Base-by-base conservation (phyloP, 2,113 vertebrate genomes). In the Callocephalon fimbriatum region DNA sequence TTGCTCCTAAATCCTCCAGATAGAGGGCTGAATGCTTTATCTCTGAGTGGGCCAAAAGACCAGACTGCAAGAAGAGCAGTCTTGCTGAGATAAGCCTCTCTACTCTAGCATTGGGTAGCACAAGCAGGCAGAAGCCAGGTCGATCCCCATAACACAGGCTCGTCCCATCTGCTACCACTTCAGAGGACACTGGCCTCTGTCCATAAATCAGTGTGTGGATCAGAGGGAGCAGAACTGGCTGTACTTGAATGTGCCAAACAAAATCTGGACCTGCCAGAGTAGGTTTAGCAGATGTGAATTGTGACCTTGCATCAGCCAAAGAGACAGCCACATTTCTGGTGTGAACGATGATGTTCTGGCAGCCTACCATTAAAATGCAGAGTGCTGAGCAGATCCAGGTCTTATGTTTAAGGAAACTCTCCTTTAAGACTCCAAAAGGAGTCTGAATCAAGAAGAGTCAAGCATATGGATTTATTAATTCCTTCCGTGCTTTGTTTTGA, bases 141-240 rank as follows among this genome's bases (percentile, higher is more conserved):
- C 0, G 0, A 53, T 12, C 76, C 53, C 44, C 62, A 68, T 67
- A 20, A 38, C 0, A 14, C 75, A 48, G 88, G 53, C 51, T 35
- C 40, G 31, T 75, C 31, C 94, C 95, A 93, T 93, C 97, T 95
- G 95, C 90, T 61, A 7, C 71, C 35, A 4, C 66, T 53, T 35
- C 42, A 18, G 32, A 37, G 82, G 92, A 32, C 88, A 32, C 59
- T 91, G 90, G 72, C 76, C 79, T 42, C 38, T 44, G 31, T 22
- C 68, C 86, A 75, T 58, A 35, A 7, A 65, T 29, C 86, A 20
- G 65, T 0, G 10, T 22, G 66, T 17, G n/a, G 42, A 88, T 9
- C 79, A 58, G 79, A 56, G n/a, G 31, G 31, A 81, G 83, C 72
- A 56, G 37, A 32, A 14, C 45, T 21, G 45, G 15, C 45, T 61